These are phyloP conservation scores for Canis aureus DNA, from an alignment of 2,113 vertebrate species.

Conservation along the genomic window DNA sequence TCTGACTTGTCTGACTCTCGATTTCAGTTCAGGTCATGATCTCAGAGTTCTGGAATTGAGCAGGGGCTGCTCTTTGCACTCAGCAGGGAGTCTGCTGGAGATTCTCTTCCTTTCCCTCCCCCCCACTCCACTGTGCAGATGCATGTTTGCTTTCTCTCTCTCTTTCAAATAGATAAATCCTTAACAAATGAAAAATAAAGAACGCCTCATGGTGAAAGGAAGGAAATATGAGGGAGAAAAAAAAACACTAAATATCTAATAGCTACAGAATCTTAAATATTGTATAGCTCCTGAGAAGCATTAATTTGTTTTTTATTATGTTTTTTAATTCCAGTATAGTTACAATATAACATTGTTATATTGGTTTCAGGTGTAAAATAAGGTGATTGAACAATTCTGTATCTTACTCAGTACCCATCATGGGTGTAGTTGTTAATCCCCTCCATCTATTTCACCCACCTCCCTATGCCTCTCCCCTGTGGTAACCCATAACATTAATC, in stretches of 20 bases:
- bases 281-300: background rate
- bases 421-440: background rate
- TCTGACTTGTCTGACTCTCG: background rate
- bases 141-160: background rate
- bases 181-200: background rate
- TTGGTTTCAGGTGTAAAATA: background rate
- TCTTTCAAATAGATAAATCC: background rate
- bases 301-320: conserved; percentile 55
- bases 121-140: background rate
- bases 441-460: background rate
- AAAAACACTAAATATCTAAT: conserved; percentile 21
- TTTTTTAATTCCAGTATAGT: background rate
- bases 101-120: background rate
- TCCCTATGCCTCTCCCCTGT: background rate
- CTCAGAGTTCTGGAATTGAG: background rate
- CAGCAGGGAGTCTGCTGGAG: background rate
- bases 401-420: background rate
- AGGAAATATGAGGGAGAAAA: background rate
- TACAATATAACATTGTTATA: background rate
- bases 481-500: background rate
- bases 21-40: background rate
- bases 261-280: conserved; percentile 30
- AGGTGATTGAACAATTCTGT: background rate
- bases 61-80: background rate
- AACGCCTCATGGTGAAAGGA: background rate